Percentiles rank a stretch among this genome's conserved stretches.
Evolutionary conservation across 2,113 vertebrate species (phyloP).

Genomic region (Cricetomys ansorgei): DNA sequence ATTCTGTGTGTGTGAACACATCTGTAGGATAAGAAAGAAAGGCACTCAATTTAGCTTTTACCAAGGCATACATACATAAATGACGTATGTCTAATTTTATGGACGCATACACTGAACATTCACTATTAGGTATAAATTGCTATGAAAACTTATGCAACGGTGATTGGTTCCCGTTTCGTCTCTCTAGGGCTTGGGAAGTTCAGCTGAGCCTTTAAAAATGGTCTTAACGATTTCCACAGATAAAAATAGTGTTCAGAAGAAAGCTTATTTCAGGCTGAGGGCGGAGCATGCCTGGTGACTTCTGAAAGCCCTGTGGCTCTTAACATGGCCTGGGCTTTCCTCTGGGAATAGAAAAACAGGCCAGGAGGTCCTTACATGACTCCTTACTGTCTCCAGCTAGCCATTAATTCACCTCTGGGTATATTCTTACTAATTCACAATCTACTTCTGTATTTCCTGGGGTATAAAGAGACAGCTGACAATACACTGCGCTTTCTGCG

Average conservation of each 20-base stretch:
- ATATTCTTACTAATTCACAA: not conserved
- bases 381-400: not conserved
- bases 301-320: not conserved
- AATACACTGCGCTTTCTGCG: not conserved
- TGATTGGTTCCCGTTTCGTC: not conserved
- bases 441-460: not conserved
- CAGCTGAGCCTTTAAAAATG: not conserved
- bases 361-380: not conserved
- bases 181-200: not conserved
- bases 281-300: not conserved
- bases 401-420: not conserved
- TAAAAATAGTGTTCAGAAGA: not conserved
- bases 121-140: not conserved
- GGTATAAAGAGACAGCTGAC: not conserved
- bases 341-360: not conserved
- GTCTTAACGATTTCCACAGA: not conserved
- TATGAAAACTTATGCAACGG: not conserved
- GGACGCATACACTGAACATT: not conserved
- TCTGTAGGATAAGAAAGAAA: not conserved
- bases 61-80: not conserved
- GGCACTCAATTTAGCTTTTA: not conserved
- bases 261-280: not conserved
- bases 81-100: constrained; percentile 17
- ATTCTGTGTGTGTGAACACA: not conserved
- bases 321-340: not conserved